These are phyloP conservation scores for Danio jaintianensis DNA, from an alignment of 2,797 vertebrate genomes.

Conservation along the genomic window DNA sequence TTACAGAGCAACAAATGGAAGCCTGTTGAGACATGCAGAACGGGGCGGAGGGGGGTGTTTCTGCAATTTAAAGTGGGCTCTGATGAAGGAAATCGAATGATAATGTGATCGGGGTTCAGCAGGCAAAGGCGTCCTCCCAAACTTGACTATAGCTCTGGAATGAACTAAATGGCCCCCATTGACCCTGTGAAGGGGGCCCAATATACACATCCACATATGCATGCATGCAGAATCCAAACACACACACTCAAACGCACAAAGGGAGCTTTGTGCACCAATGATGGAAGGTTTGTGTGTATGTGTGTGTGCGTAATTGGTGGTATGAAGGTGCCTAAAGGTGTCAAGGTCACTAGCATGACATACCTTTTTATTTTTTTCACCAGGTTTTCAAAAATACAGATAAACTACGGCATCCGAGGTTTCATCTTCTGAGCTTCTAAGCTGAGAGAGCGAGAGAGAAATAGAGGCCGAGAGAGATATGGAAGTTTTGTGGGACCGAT, in stretches of 20 bases:
- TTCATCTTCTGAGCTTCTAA: conserved; percentile 17
- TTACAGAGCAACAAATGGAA: neutral
- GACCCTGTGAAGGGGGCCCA: conserved; percentile 67
- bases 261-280: conserved; percentile 60
- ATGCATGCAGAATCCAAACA: conserved; percentile 54
- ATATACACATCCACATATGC: conserved; percentile 58
- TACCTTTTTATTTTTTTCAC: conserved; percentile 32
- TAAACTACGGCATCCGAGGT: conserved; percentile 32
- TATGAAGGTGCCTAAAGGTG: conserved; percentile 53
- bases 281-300: conserved; percentile 63
- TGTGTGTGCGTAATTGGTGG: conserved; percentile 42
- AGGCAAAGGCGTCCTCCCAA: conserved; percentile 20
- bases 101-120: conserved; percentile 27
- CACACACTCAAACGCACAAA: conserved; percentile 52
- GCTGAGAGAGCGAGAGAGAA: conserved; percentile 30
- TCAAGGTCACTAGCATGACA: conserved; percentile 17
- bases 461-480: conserved; percentile 20
- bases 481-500: conserved; percentile 60
- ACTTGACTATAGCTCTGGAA: conserved; percentile 51
- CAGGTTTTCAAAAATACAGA: conserved; percentile 9
- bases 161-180: conserved; percentile 70
- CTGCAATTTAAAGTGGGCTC: conserved; percentile 5
- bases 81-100: conserved; percentile 45
- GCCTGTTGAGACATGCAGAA: neutral
- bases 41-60: neutral